phyloP scores from a whole-genome alignment of 2,888 invertebrate genomes.

The Leptinotarsa haldemani region DNA sequence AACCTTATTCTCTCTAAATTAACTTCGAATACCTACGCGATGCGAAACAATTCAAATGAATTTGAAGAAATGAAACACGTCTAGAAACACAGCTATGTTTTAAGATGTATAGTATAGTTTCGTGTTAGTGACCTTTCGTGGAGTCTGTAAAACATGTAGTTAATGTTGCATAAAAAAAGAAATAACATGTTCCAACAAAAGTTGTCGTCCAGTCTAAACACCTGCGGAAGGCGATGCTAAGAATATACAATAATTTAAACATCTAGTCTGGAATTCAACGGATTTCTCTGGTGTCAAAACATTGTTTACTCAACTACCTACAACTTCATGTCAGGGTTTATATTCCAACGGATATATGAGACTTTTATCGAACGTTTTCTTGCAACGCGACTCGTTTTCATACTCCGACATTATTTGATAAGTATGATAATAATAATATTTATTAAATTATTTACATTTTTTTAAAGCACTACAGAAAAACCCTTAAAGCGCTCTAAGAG shows the following conservation, averaged over 20 bases:
- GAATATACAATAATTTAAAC: constrained; percentile 29
- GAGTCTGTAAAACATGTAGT: constrained; percentile 33
- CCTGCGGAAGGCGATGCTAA: constrained; percentile 30
- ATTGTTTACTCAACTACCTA: constrained; percentile 11
- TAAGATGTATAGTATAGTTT: constrained; percentile 17
- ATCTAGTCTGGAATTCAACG: constrained; percentile 9
- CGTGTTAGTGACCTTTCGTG: constrained; percentile 31
- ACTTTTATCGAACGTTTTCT: constrained; percentile 1
- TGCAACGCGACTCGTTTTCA: neutral
- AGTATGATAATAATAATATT: neutral
- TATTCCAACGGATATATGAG: neutral
- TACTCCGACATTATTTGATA: neutral
- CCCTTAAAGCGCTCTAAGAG: too few species aligned
- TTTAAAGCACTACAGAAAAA: too few species aligned
- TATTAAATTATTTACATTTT: too few species aligned
- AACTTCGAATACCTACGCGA: neutral
- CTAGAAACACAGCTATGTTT: constrained; percentile 3
- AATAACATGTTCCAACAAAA: constrained; percentile 37
- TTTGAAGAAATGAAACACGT: constrained; percentile 13
- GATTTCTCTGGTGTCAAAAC: constrained; percentile 10
- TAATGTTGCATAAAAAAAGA: constrained; percentile 40
- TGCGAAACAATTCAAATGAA: constrained; percentile 2
- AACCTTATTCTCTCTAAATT: too few species aligned
- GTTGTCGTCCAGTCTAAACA: constrained; percentile 32
- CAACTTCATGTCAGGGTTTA: constrained; percentile 16